phyloP scores from a whole-genome alignment of 1,140 invertebrate species.

The Rhizoglyphus robini region DNA sequence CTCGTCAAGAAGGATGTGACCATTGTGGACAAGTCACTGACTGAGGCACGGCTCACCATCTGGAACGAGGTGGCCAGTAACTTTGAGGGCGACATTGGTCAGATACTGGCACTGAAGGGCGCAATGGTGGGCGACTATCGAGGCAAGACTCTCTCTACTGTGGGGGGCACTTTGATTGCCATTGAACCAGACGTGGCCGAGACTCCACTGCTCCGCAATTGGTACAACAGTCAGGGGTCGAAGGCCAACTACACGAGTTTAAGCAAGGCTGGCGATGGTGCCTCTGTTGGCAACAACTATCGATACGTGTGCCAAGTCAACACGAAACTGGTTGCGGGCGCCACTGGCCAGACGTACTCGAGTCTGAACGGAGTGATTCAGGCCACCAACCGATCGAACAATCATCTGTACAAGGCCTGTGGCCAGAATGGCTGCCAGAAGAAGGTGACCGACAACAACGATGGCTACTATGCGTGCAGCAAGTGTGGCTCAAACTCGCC shows the following conservation, averaged over 20 bases:
- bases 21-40: slow-evolving; percentile 68
- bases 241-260: slow-evolving; percentile 46
- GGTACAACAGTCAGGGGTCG: slow-evolving; percentile 67
- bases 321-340: neutral
- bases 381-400: slow-evolving; percentile 44
- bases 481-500: slow-evolving; percentile 74
- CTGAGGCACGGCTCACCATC: slow-evolving; percentile 49
- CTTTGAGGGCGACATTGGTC: slow-evolving; percentile 58
- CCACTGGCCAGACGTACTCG: no score
- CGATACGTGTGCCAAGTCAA: slow-evolving; percentile 12
- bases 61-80: slow-evolving; percentile 54
- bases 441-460: slow-evolving; percentile 70
- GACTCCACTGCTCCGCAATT: slow-evolving; percentile 67
- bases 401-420: slow-evolving; percentile 81
- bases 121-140: slow-evolving; percentile 56
- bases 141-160: slow-evolving; percentile 39
- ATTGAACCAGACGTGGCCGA: slow-evolving; percentile 79
- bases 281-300: neutral
- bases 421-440: slow-evolving; percentile 72
- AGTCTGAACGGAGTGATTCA: no score
- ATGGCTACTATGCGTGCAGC: slow-evolving; percentile 76
- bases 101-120: slow-evolving; percentile 69
- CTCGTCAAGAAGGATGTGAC: slow-evolving; percentile 75
- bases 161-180: slow-evolving; percentile 36
- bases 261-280: slow-evolving; percentile 29